phyloP scores from a whole-genome alignment of 2,888 invertebrate genomes.

The Ophion ellenae region DNA sequence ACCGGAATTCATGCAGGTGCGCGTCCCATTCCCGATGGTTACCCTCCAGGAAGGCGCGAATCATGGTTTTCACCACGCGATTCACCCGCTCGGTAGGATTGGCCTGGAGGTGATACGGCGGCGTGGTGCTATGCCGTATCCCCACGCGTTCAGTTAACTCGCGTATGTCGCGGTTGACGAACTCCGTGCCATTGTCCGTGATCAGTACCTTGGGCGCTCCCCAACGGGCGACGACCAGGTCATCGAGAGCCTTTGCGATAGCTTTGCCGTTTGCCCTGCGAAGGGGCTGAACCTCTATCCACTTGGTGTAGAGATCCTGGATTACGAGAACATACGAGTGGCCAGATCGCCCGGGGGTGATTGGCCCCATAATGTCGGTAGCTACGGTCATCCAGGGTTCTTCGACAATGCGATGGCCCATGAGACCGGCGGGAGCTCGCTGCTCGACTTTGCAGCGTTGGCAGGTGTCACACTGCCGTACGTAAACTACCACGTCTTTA shows the following conservation, averaged over 20 bases:
- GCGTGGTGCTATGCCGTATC: no score
- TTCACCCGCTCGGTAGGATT: conserved; percentile 28
- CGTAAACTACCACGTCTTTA: not conserved
- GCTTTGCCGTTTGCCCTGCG: conserved; percentile 59
- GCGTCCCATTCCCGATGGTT: conserved; percentile 57
- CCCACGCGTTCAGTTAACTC: no score
- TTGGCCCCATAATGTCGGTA: conserved; percentile 63
- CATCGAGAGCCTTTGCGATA: conserved; percentile 38
- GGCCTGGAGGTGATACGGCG: not conserved
- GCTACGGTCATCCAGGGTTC: not conserved
- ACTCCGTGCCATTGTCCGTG: no score
- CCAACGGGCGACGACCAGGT: conserved; percentile 45
- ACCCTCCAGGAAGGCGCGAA: conserved; percentile 44
- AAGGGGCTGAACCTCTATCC: conserved; percentile 59
- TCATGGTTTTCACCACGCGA: conserved; percentile 18
- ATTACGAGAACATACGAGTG: conserved; percentile 56
- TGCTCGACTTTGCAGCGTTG: not conserved
- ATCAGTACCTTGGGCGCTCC: conserved; percentile 36
- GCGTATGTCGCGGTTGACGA: no score
- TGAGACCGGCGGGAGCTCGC: conserved; percentile 9
- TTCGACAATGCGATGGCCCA: conserved; percentile 21
- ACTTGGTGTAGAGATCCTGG: conserved; percentile 62
- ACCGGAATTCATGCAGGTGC: no score
- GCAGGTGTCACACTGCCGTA: conserved; percentile 51
- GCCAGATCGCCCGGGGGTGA: conserved; percentile 51